Base-by-base conservation (phyloP, 2,888 invertebrate genomes). In the Meliscaeva auricollis region DNA sequence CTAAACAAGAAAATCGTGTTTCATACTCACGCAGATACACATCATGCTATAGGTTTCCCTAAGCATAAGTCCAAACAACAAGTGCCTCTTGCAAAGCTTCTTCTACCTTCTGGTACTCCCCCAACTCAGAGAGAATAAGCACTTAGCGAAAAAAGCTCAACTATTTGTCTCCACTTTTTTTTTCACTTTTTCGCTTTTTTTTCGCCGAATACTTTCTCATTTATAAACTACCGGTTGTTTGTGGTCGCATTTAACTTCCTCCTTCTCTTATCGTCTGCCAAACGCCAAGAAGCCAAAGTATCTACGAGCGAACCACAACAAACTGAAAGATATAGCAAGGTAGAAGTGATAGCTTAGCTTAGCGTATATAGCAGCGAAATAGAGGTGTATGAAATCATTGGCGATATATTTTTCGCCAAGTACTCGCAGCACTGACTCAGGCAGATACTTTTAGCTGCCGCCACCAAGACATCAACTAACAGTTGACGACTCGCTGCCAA, bases 401-500 rank as follows among this genome's bases (percentile, higher is more conserved):
- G 38, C 38, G 38, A 6, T 11, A 38, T 38, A n/a, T 58, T 73
- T 64, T 54, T 54, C 60, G 60, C 72, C 15, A 62, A 79, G 74
- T 72, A 69, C 68, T 69, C 73, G 52, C 52, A 13, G 13, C n/a
- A 35, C 66, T 66, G 66, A 66, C 35, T 66, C 66, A 66, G 13
- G 66, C 69, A 79, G 74, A 75, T 84, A 84, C 84, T 84, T 66
- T 75, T 84, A 80, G 84, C 75, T 70, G 62, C 68, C 62, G 62
- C 68, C 68, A 62, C n/a, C 76, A 73, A 69, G 68, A 46, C 69
- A 60, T 54, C 68, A 30, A 64, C 68, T 69, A 80, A 60, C 69
- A 85, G 85, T 85, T 85, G 85, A 81, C 81, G 85, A 85, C 76
- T 85, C 85, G 85, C 81, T 81, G 68, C 81, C 81, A 77, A 81